phyloP scores from a whole-genome alignment of 2,113 vertebrate species.

The Okapia johnstoni region DNA sequence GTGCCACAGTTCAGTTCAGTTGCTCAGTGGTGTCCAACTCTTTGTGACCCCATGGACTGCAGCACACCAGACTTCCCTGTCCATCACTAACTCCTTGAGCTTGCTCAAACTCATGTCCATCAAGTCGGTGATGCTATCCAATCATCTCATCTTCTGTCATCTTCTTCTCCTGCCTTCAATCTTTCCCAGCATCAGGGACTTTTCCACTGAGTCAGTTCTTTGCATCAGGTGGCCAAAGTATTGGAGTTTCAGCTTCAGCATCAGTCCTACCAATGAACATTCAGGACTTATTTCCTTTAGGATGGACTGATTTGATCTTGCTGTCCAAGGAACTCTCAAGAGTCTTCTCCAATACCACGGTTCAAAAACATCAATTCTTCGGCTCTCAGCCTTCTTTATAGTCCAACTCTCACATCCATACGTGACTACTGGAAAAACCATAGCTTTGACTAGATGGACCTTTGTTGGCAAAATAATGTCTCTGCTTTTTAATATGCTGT shows the following conservation, averaged over 20 bases:
- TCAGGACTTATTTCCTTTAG: not conserved
- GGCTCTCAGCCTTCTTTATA: not conserved
- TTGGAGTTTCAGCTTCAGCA: not conserved
- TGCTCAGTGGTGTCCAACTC: not conserved
- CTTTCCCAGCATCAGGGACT: not conserved
- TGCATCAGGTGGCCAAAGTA: not conserved
- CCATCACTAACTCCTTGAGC: not conserved
- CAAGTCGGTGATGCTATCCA: not conserved
- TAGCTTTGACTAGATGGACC: not conserved
- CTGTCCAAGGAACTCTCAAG: not conserved
- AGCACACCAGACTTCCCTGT: not conserved
- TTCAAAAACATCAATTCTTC: not conserved
- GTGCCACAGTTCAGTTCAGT: not conserved
- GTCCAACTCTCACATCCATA: not conserved
- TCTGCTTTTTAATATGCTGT: not conserved
- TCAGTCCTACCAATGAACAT: not conserved
- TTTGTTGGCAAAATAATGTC: not conserved
- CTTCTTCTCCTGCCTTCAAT: not conserved
- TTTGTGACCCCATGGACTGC: not conserved
- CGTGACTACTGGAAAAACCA: not conserved
- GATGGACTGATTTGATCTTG: not conserved
- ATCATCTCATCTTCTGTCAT: not conserved
- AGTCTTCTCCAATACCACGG: not conserved
- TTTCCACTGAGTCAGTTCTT: not conserved
- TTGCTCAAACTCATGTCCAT: not conserved